Base-by-base conservation (phyloP, 1,140 invertebrate species). In the Bombus difficillimus region DNA sequence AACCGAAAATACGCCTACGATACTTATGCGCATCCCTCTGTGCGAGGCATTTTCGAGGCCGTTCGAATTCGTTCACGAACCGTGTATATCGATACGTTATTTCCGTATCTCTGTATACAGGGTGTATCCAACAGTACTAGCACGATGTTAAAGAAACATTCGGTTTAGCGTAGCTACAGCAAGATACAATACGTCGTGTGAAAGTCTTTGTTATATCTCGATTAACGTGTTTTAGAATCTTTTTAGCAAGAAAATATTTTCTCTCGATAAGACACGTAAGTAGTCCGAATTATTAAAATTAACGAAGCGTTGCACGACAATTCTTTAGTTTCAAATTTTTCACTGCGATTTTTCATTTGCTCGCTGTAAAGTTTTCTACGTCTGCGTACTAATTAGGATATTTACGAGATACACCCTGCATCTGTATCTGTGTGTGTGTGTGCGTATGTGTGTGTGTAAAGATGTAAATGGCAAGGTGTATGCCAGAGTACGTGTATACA, bases 61-160 rank as follows among this genome's bases (percentile, higher is more conserved):
- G 69, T 71, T 78, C 62, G 59, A 66, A 59, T 41, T 88, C 37
- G 32, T 69, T 84, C 73, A 72, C 64, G 43, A 75, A 84, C 74
- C 41, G 57, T 69, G n/a, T 62, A 41, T 53, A 64, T 88, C 77
- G 77, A 82, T 64, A 86, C 43, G 72, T 57, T 86, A 66, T 71
- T 28, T 37, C 22, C 34, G 28, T 74, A 47, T 64, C 22, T 64
- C 12, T 41, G 15, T 64, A 13, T 34, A 34, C 53, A 77, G 57
- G 34, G 43, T 77, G 57, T 62, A 77, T 39, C 13, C 6, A 13
- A 41, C n/a, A 2, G 3, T n/a, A 41, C 57, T 4, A 37, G 28
- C 13, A 6, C 9, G n/a, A 62, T 22, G 13, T n/a, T 3, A 13
- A 13, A 18, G 12, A 39, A 28, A 41, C 3, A 41, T 8, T 13